Base-by-base conservation (phyloP, 2,888 invertebrate species). In the Trichogramma dendrolimi region DNA sequence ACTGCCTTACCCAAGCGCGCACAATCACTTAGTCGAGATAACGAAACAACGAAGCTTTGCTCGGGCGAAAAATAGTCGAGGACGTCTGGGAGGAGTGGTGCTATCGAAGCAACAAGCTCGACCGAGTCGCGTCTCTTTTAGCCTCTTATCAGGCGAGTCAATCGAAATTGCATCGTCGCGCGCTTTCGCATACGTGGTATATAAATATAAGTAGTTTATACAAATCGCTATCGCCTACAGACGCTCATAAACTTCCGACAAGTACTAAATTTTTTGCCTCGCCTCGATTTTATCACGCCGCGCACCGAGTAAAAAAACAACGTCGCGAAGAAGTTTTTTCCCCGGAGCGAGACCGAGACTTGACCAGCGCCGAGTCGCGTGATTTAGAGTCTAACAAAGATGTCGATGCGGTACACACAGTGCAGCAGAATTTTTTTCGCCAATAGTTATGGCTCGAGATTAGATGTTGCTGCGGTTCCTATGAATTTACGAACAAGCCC, bases 11-110 rank as follows among this genome's bases (percentile, higher is more conserved):
- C 27, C 27, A 2, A 27, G 50, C 63, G 53, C 66, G 57, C 62
- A 64, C 63, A 68, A 67, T 68, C 64, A 67, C 66, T 67, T 69
- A 69, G 65, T 61, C 51, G 55, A 68, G 71, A 71, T 69, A 70
- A 65, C 67, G 68, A 69, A 69, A 70, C 67, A 68, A 69, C 27
- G 27, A 67, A 67, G 68, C 64, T 69, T 70, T 69, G 66, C 67
- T 67, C 27, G 47, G 40, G 57, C 43, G 8, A 46, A 41, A 6
- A 4, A n/a, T 40, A 42, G n/a, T 5, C 10, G n/a, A 7, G 48
- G 6, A 48, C 10, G 49, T 47, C 10, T n/a, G 47, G 47, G 10
- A 7, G 47, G 10, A 6, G 11, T 5, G 6, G 11, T 14, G 4
- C 11, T 11, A 48, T 11, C 5, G 48, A 48, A 48, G 27, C 27